These are phyloP conservation scores for Lagopus muta DNA, from an alignment of 2,113 vertebrate genomes.

Conservation along the genomic window DNA sequence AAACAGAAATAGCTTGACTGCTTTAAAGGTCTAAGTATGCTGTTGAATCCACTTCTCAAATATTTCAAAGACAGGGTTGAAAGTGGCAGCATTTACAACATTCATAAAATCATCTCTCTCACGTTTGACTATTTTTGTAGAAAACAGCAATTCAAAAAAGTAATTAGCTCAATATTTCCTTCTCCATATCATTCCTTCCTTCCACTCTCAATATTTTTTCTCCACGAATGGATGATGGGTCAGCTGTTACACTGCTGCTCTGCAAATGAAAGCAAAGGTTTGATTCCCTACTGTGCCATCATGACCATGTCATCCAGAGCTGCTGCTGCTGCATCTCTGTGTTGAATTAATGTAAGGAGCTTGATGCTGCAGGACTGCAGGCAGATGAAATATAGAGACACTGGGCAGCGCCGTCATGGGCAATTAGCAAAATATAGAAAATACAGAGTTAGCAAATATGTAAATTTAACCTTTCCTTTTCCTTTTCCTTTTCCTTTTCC, in stretches of 20 bases:
- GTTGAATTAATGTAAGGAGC: neutral
- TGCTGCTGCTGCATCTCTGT: fast-evolving
- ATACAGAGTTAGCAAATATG: fast-evolving
- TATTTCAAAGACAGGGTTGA: neutral
- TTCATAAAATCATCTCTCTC: neutral
- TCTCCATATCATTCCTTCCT: neutral
- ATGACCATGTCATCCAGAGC: fast-evolving
- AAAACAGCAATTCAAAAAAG: neutral
- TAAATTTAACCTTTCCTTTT: neutral
- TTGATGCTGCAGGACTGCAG: fast-evolving
- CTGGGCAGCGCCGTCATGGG: neutral
- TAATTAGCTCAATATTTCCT: neutral
- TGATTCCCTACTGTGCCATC: neutral
- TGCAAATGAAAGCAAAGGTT: neutral
- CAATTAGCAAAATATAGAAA: neutral
- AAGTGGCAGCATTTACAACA: neutral
- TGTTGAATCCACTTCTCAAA: neutral
- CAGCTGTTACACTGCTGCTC: neutral
- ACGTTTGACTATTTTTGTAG: neutral
- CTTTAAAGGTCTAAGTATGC: neutral
- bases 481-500: too few species aligned
- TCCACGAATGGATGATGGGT: neutral
- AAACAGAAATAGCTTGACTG: neutral
- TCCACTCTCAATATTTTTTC: neutral
- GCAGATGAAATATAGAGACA: neutral